Base-by-base conservation (phyloP, 2,797 vertebrate genomes). In the Leptatherina wallacei region DNA sequence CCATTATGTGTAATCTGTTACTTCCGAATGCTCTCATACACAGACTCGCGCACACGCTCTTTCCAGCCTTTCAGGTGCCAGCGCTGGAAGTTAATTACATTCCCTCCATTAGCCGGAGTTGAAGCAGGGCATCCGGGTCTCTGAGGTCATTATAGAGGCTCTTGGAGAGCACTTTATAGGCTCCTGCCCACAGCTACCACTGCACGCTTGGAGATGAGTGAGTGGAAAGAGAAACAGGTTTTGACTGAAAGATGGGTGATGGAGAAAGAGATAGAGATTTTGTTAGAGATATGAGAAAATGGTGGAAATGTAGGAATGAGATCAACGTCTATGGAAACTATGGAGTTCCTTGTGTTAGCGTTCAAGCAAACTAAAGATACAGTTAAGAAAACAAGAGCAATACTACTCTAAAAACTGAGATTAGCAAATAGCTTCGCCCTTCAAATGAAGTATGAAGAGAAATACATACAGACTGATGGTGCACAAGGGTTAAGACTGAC, bases 11-110 rank as follows among this genome's bases (percentile, higher is more conserved):
- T 86, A 91, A 92, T 91, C 84, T 89, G 87, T 88, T 89, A 91
- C 88, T 92, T 91, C 91, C 83, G 79, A 85, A 83, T 51, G 73
- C 76, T 80, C 69, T 59, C 55, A 57, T 61, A 61, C 51, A 16
- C 65, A 20, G 38, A 24, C 42, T 52, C 54, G 20, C 0, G 29
- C 59, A 24, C 27, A 4, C 69, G 0, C 47, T 18, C 12, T 27
- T 70, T 71, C 84, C 89, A 91, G 78, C 83, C 89, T 87, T 86
- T 91, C 91, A 92, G 93, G 93, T 93, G 85, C 69, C 88, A 85
- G 90, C 29, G 73, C 80, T 88, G 83, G 63, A 79, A 88, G 78
- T 93, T 94, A 94, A 94, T 94, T 94, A 94, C 93, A 94, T 94
- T 94, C 85, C 85, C 84, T 91, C 91, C 92, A 94, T 93, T 94